Percentiles rank a stretch among this genome's conserved stretches.
phyloP scores from a whole-genome alignment of 2,113 vertebrate genomes.

The Theristicus caerulescens region DNA sequence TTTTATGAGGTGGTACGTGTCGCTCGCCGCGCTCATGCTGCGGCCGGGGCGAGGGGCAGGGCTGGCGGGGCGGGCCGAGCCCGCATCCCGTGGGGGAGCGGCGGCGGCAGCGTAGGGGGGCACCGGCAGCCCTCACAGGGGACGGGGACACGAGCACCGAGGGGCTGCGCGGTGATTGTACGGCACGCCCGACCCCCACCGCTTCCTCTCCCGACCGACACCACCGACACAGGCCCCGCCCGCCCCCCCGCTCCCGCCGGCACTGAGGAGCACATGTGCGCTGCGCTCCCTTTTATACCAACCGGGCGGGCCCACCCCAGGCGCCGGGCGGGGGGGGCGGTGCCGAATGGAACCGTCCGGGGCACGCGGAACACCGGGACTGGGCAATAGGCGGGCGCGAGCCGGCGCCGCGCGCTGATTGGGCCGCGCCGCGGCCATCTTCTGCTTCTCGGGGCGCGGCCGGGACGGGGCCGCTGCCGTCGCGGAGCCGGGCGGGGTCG shows the following conservation, averaged over 20 bases:
- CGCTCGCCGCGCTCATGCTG: conserved; percentile 79
- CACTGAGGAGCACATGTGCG: conserved; percentile 20
- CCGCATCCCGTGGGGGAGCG: conserved; percentile 51
- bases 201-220: background rate
- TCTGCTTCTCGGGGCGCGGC: background rate
- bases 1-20: conserved; percentile 88
- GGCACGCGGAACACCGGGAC: conserved; percentile 25
- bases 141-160: conserved; percentile 11
- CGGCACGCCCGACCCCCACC: background rate
- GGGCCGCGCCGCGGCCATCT: conserved; percentile 4
- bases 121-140: conserved; percentile 13
- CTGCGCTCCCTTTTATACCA: background rate
- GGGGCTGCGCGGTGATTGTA: background rate
- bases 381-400: background rate
- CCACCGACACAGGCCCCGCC: accelerated
- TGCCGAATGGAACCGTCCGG: conserved; percentile 1
- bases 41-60: conserved; percentile 34
- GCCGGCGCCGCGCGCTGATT: background rate
- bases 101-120: background rate
- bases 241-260: background rate
- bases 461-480: accelerated
- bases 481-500: accelerated
- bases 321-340: background rate
- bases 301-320: background rate
- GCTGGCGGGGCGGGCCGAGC: conserved; percentile 32